Evolutionary conservation across 2,888 invertebrate species (phyloP).

Genomic region (Neoaliturus tenellus): DNA sequence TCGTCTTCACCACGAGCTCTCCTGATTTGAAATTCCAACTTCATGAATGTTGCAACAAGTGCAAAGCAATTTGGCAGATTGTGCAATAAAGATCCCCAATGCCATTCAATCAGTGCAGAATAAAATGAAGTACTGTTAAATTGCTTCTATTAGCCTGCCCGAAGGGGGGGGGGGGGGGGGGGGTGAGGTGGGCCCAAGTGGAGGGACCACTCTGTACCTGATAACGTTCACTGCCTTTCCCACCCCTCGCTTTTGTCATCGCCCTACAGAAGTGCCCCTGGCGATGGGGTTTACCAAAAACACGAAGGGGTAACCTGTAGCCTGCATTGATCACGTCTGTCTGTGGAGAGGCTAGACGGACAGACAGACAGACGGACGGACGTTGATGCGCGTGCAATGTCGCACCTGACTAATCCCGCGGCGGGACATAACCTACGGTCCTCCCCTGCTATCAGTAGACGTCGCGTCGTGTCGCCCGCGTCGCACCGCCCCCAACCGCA

Average conservation of each 20-base stretch:
- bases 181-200: neutral
- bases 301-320: slow-evolving; percentile 52
- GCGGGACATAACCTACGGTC: neutral
- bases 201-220: no score
- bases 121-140: slow-evolving; percentile 32
- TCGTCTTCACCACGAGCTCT: neutral
- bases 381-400: neutral
- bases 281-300: slow-evolving; percentile 49
- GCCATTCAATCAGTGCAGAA: neutral
- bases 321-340: slow-evolving; percentile 34
- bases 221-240: slow-evolving; percentile 2
- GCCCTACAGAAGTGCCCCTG: slow-evolving; percentile 22
- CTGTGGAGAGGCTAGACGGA: slow-evolving; percentile 53
- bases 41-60: slow-evolving; percentile 4
- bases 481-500: no score
- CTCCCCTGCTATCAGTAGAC: neutral
- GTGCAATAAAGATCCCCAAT: slow-evolving; percentile 23
- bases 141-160: slow-evolving; percentile 12
- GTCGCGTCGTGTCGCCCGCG: no score
- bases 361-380: neutral
- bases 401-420: slow-evolving; percentile 4
- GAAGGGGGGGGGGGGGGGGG: neutral
- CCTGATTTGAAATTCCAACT: neutral
- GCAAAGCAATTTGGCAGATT: neutral
- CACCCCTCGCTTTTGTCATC: slow-evolving; percentile 20